These are phyloP conservation scores for Dascyllus trimaculatus DNA, from an alignment of 2,113 vertebrate species.

Conservation along the genomic window DNA sequence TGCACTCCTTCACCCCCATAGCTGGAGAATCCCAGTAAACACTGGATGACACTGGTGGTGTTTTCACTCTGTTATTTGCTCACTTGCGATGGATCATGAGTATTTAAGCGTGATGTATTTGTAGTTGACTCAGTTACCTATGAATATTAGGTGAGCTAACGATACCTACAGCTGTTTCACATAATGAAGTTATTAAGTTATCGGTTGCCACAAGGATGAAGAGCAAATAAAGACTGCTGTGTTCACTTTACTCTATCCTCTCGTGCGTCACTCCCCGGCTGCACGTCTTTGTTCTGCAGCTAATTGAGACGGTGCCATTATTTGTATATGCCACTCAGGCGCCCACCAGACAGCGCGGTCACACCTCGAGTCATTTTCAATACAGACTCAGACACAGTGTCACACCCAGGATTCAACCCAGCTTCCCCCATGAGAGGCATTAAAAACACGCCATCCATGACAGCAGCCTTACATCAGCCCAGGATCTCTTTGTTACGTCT, in stretches of 20 bases:
- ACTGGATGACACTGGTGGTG: too few species aligned
- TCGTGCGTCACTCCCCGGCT: neutral
- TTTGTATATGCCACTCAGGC: slow-evolving; percentile 2
- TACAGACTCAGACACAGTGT: slow-evolving; percentile 20
- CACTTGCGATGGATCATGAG: too few species aligned
- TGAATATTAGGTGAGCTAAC: too few species aligned
- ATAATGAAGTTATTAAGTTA: too few species aligned
- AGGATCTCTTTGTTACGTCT: slow-evolving; percentile 55
- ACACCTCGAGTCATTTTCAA: slow-evolving; percentile 35
- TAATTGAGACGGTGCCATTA: slow-evolving; percentile 4
- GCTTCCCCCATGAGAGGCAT: slow-evolving; percentile 33
- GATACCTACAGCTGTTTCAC: too few species aligned
- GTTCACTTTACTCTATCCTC: neutral
- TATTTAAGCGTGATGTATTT: too few species aligned
- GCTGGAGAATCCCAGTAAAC: too few species aligned
- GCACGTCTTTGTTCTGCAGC: neutral
- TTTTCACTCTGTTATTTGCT: too few species aligned
- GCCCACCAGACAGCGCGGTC: slow-evolving; percentile 18
- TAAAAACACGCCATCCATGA: slow-evolving; percentile 53
- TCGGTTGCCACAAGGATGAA: too few species aligned
- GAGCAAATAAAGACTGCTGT: neutral
- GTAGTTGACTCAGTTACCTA: too few species aligned
- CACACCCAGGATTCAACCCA: slow-evolving; percentile 17
- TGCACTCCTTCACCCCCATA: too few species aligned
- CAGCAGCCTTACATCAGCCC: slow-evolving; percentile 61